These are phyloP conservation scores for Apodemus sylvaticus DNA, from an alignment of 2,113 vertebrate species.

Conservation along the genomic window DNA sequence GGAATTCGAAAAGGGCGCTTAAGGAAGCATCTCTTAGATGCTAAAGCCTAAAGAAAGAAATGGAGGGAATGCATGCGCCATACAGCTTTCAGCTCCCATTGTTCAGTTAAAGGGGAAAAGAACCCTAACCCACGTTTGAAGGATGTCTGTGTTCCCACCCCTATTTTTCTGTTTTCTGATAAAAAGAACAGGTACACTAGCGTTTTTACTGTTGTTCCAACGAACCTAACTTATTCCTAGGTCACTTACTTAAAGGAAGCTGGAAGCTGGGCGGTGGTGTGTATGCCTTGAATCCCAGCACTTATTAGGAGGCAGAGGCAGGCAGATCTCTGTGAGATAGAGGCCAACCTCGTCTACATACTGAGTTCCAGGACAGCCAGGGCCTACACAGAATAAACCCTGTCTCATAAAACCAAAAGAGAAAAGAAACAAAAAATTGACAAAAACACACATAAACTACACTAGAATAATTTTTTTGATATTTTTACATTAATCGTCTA, in stretches of 20 bases:
- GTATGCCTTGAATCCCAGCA: neutral
- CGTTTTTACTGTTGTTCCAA: neutral
- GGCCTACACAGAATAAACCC: neutral
- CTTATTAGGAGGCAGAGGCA: neutral
- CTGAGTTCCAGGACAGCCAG: neutral
- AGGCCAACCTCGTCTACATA: too few species aligned
- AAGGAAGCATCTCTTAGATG: neutral
- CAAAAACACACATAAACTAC: neutral
- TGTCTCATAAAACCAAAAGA: neutral
- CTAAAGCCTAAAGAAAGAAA: slow-evolving; percentile 33
- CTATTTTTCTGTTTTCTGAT: slow-evolving; percentile 6
- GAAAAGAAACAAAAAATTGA: neutral
- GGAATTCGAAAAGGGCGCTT: slow-evolving; percentile 36
- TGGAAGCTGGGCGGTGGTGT: neutral
- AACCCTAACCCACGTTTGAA: neutral
- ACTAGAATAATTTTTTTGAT: slow-evolving; percentile 15
- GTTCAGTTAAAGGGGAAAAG: slow-evolving; percentile 6
- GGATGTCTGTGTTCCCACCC: too few species aligned
- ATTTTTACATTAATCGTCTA: neutral
- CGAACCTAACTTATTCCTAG: neutral
- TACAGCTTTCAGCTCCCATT: neutral
- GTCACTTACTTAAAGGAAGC: neutral
- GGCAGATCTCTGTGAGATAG: neutral
- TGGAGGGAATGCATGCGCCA: neutral
- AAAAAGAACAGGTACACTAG: neutral